Evolutionary conservation across 2,888 invertebrate species (phyloP).

Genomic region (Habroteleia sp.): DNA sequence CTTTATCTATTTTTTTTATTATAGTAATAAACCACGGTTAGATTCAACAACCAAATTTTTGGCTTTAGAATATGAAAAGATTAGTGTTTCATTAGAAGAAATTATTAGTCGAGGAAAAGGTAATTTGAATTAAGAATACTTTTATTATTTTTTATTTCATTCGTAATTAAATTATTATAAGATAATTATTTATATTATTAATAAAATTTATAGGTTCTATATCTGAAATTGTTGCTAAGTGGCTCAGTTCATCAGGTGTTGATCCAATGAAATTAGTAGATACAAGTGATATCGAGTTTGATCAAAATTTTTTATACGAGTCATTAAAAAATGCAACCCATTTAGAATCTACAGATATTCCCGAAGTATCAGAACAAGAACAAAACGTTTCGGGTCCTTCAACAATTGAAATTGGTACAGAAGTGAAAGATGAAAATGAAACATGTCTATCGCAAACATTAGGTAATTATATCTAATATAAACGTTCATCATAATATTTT

Average conservation of each 20-base stretch:
- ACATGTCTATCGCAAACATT: slow-evolving; percentile 70
- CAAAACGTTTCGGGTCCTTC: slow-evolving; percentile 60
- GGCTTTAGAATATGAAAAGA: slow-evolving; percentile 72
- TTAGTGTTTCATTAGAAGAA: slow-evolving; percentile 77
- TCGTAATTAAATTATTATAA: too few relatives aligned
- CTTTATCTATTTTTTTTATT: slow-evolving; percentile 5
- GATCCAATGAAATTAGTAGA: slow-evolving; percentile 83
- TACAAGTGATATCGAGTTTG: slow-evolving; percentile 76
- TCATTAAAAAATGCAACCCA: slow-evolving; percentile 66
- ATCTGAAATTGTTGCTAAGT: slow-evolving; percentile 93
- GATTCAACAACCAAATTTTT: slow-evolving; percentile 74
- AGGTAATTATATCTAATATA: too few relatives aligned
- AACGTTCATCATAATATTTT: too few relatives aligned
- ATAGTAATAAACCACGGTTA: slow-evolving; percentile 70
- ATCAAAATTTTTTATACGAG: slow-evolving; percentile 68
- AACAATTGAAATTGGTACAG: slow-evolving; percentile 71
- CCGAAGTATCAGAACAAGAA: slow-evolving; percentile 67
- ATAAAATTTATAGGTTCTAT: slow-evolving; percentile 85
- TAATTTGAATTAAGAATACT: too few relatives aligned
- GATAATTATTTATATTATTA: not conserved
- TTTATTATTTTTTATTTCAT: too few relatives aligned
- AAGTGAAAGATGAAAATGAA: slow-evolving; percentile 68
- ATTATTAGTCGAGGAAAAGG: slow-evolving; percentile 81
- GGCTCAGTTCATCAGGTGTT: slow-evolving; percentile 89
- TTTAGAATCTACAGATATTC: slow-evolving; percentile 70